Percentiles rank a stretch among this genome's conserved stretches.
These are phyloP conservation scores for Eretmocerus hayati DNA, from an alignment of 2,888 invertebrate species.

Conservation along the genomic window DNA sequence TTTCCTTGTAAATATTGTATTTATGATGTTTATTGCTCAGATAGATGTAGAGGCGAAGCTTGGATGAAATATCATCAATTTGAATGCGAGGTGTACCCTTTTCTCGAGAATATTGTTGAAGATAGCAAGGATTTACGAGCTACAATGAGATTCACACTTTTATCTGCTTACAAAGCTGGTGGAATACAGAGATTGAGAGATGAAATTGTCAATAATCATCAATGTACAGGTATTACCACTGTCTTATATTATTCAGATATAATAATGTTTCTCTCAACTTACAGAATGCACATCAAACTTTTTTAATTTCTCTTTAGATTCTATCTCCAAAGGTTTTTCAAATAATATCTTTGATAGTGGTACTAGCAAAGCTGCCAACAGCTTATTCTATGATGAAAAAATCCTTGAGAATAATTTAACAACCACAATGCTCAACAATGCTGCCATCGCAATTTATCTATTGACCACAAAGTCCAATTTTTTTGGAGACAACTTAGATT, in stretches of 20 bases:
- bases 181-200: conserved; percentile 38
- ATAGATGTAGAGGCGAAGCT: conserved; percentile 57
- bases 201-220: conserved; percentile 30
- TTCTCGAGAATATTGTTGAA: conserved; percentile 54
- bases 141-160: conserved; percentile 52
- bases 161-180: conserved; percentile 44
- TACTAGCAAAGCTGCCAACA: conserved; percentile 48
- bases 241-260: background rate
- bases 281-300: background rate
- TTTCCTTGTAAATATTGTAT: conserved; percentile 60
- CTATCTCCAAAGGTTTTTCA: conserved; percentile 35
- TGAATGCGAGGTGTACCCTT: conserved; percentile 66
- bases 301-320: conserved; percentile 27
- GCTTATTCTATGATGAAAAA: conserved; percentile 32
- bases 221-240: conserved; percentile 27
- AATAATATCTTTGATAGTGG: conserved; percentile 37
- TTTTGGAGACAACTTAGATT: background rate
- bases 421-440: background rate
- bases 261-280: background rate
- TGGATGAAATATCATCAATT: conserved; percentile 64
- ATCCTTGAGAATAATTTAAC: background rate
- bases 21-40: conserved; percentile 61
- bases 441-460: background rate
- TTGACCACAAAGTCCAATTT: background rate
- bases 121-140: conserved; percentile 47